A percentile compares a stretch with the other conserved stretches of the same genome.
Conservation (phyloP, 2,888 invertebrate species). For the Disparrhopalites patrizii region DNA sequence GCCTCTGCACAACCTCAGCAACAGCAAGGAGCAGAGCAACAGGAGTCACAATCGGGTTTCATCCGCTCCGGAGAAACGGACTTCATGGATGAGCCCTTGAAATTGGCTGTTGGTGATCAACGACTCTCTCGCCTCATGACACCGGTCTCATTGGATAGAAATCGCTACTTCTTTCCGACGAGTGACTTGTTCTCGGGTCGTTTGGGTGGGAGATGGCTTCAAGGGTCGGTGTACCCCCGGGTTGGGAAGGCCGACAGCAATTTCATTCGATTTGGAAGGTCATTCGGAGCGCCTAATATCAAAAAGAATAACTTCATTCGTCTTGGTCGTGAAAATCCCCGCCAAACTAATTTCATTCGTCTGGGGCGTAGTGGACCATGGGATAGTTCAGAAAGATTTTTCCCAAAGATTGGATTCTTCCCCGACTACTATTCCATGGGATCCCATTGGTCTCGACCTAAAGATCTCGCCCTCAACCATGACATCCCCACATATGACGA, state of each 20-base stretch:
- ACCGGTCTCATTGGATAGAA: conserved; percentile 5
- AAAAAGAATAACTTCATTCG: conserved; percentile 49
- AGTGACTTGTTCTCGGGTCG: neutral
- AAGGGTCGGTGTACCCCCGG: conserved; percentile 18
- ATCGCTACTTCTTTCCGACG: neutral
- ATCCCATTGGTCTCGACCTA: conserved; percentile 20
- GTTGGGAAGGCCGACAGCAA: conserved; percentile 44
- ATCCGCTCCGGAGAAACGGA: neutral
- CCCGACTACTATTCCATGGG: conserved; percentile 16
- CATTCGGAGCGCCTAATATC: conserved; percentile 21
- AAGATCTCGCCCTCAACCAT: conserved; percentile 10
- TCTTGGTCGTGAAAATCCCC: conserved; percentile 46
- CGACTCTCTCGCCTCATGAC: conserved; percentile 2
- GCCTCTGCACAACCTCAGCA: conserved; percentile 9
- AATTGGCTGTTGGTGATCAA: neutral
- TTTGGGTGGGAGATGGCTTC: neutral
- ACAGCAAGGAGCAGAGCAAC: conserved; percentile 3
- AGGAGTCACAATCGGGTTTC: conserved; percentile 4
- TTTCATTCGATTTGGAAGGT: conserved; percentile 46
- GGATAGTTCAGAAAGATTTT: conserved; percentile 29
- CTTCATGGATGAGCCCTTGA: conserved; percentile 11
- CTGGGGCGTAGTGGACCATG: conserved; percentile 43
- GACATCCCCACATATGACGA: conserved; percentile 4
- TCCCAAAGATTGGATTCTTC: conserved; percentile 11
- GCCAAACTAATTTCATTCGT: conserved; percentile 47